Evolutionary conservation across 1,140 invertebrate species (phyloP).

Genomic region (Chironomus striatipennis): DNA sequence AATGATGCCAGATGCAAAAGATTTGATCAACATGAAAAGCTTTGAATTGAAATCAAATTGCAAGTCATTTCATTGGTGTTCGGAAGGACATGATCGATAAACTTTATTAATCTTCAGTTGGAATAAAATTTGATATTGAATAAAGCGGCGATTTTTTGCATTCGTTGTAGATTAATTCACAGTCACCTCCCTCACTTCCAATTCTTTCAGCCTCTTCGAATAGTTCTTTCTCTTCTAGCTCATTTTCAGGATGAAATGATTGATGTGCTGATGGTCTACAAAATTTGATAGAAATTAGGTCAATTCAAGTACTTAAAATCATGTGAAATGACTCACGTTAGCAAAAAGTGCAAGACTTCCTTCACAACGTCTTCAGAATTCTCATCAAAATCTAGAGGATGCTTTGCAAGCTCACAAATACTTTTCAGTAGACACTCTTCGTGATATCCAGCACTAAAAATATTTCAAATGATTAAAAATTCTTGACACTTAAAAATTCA

Average conservation of each 20-base stretch:
- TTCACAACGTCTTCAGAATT: slow-evolving; percentile 30
- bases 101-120: slow-evolving; percentile 24
- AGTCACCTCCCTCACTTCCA: slow-evolving; percentile 33
- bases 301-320: neutral
- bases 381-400: slow-evolving; percentile 34
- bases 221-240: slow-evolving; percentile 30
- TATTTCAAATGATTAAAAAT: slow-evolving; percentile 25
- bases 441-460: slow-evolving; percentile 32
- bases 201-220: slow-evolving; percentile 35
- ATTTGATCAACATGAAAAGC: neutral
- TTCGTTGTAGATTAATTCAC: slow-evolving; percentile 31
- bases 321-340: slow-evolving; percentile 33
- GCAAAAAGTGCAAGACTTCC: slow-evolving; percentile 33
- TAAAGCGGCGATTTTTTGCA: slow-evolving; percentile 33
- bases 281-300: slow-evolving; percentile 19
- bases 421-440: slow-evolving; percentile 34
- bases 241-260: slow-evolving; percentile 30
- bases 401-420: slow-evolving; percentile 35
- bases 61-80: neutral
- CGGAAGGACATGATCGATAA: neutral
- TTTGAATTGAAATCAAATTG: neutral
- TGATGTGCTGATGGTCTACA: slow-evolving; percentile 36
- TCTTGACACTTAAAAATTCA: neutral
- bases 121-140: slow-evolving; percentile 29
- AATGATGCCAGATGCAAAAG: neutral